These are phyloP conservation scores for Oreamnos americanus DNA, from an alignment of 2,113 vertebrate species.

Conservation along the genomic window DNA sequence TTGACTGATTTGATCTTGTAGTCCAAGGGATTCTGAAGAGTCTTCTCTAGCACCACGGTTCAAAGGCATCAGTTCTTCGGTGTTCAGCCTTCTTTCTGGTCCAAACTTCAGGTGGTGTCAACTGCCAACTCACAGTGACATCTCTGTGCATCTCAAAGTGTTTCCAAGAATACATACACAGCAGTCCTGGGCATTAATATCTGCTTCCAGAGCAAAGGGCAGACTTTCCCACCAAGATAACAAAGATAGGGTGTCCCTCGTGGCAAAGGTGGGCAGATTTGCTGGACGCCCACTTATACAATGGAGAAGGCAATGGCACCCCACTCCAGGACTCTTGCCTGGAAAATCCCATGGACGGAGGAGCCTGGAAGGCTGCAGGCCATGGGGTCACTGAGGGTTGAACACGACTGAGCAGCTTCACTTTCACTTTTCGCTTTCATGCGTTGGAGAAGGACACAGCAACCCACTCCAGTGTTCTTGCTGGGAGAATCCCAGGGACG, in stretches of 20 bases:
- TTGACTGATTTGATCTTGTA: not conserved
- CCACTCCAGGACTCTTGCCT: no score
- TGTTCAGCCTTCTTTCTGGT: not conserved
- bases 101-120: not conserved
- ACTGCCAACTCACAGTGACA: rapidly evolving
- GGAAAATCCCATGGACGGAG: no score
- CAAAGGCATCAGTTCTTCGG: not conserved
- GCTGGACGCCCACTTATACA: rapidly evolving
- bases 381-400: no score
- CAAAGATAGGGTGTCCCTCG: not conserved
- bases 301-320: no score
- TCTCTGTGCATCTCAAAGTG: not conserved
- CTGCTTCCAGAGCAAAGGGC: not conserved
- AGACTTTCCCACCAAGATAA: not conserved
- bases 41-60: not conserved
- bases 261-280: not conserved
- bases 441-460: no score
- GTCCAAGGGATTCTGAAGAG: not conserved
- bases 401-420: no score
- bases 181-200: rapidly evolving
- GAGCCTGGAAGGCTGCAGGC: no score
- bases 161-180: rapidly evolving
- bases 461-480: no score
- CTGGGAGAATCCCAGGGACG: no score
- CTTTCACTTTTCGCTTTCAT: no score